Percentiles rank a stretch among this genome's conserved stretches.
phyloP scores from a whole-genome alignment of 2,797 vertebrate genomes.

The Labroides dimidiatus region DNA sequence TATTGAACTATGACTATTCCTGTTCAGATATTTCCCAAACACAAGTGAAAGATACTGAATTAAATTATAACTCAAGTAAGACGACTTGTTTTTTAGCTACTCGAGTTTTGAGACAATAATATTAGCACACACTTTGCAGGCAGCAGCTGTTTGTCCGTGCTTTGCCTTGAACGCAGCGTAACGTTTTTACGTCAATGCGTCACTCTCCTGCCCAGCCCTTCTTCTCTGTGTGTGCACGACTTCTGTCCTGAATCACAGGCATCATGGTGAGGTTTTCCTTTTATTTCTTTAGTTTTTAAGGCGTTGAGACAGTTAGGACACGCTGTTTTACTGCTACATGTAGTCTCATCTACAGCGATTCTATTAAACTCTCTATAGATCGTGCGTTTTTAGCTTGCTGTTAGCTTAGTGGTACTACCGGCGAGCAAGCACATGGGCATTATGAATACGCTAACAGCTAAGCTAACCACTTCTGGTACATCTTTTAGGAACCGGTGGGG shows the following conservation, averaged over 20 bases:
- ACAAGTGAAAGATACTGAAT: no score
- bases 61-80: no score
- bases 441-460: slow-evolving; percentile 41
- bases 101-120: no score
- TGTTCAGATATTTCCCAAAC: no score
- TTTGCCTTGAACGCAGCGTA: slow-evolving; percentile 22
- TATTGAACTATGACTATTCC: no score
- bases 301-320: accelerated
- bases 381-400: accelerated
- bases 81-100: no score
- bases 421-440: slow-evolving; percentile 71
- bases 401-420: slow-evolving; percentile 57
- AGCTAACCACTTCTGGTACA: not conserved
- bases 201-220: slow-evolving; percentile 37
- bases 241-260: slow-evolving; percentile 32
- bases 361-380: accelerated
- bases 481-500: accelerated
- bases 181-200: slow-evolving; percentile 47
- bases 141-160: slow-evolving; percentile 3
- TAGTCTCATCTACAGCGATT: accelerated
- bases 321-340: accelerated
- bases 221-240: slow-evolving; percentile 43
- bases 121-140: no score
- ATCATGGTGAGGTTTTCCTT: slow-evolving; percentile 70
- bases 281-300: accelerated